phyloP scores from a whole-genome alignment of 2,113 vertebrate species.

The Myxocyprinus asiaticus region DNA sequence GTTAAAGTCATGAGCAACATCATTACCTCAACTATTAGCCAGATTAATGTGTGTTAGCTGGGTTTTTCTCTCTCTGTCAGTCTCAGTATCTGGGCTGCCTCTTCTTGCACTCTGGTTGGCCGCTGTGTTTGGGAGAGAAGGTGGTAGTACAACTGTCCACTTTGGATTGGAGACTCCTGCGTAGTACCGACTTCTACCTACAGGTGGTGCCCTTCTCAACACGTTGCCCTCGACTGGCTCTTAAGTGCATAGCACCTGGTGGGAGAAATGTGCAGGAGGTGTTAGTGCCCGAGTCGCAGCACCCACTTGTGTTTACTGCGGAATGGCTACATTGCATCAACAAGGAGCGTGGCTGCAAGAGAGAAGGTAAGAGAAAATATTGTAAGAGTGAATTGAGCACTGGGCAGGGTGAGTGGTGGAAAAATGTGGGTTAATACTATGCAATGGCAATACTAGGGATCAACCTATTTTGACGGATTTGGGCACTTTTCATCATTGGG shows the following conservation, averaged over 20 bases:
- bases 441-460: too few species aligned
- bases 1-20: too few species aligned
- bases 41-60: neutral
- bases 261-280: slow-evolving; percentile 85
- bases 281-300: slow-evolving; percentile 82
- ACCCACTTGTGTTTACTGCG: slow-evolving; percentile 85
- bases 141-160: slow-evolving; percentile 88
- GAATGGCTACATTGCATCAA: slow-evolving; percentile 91
- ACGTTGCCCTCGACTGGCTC: slow-evolving; percentile 82
- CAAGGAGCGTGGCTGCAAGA: slow-evolving; percentile 83
- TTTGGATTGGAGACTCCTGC: slow-evolving; percentile 86
- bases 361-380: slow-evolving; percentile 70
- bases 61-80: slow-evolving; percentile 60
- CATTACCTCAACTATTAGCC: neutral
- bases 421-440: too few species aligned
- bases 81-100: slow-evolving; percentile 89
- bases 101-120: slow-evolving; percentile 91
- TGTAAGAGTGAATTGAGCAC: slow-evolving; percentile 36
- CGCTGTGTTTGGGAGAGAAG: slow-evolving; percentile 82
- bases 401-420: too few species aligned
- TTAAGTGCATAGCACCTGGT: slow-evolving; percentile 86
- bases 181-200: slow-evolving; percentile 89
- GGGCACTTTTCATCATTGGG: too few species aligned
- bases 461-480: neutral
- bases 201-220: slow-evolving; percentile 88